Evolutionary conservation across 2,888 invertebrate species (phyloP), one percentile per base, ranked within the genome.

Genomic region (Zygothrica quintamaculata): DNA sequence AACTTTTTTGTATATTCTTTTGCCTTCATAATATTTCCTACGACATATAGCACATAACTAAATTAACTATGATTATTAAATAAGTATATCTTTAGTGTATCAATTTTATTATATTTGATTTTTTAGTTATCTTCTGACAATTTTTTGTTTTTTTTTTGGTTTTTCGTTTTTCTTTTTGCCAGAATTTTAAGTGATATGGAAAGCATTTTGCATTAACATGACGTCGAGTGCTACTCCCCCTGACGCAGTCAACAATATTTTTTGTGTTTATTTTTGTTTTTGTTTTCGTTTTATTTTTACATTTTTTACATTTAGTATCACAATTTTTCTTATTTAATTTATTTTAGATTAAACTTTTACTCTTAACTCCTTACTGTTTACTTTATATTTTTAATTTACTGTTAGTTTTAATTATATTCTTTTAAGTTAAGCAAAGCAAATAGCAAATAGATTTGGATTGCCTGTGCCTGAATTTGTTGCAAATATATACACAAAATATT

Each of bases 301-400:
- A n/a, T n/a, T n/a, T n/a, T n/a, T 86, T 67, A 84, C 76, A 85
- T 75, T 80, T 84, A 84, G 80, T 84, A 84, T 84, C 84, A 84
- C 84, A 84, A 87, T 86, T 85, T 84, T 67, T 87, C 65, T 74
- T 66, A 33, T 51, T 26, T 64, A 61, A 39, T 59, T 43, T 40
- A 53, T 65, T 61, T 47, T 61, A n/a, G n/a, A n/a, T n/a, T n/a
- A n/a, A n/a, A n/a, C n/a, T n/a, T n/a, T n/a, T n/a, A n/a, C n/a
- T n/a, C n/a, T n/a, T n/a, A n/a, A n/a, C n/a, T n/a, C n/a, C n/a
- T n/a, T n/a, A n/a, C n/a, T n/a, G 51, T 51, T 50, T 59, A 42
- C 47, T 53, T 48, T 69, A 53, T 39, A 5, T 22, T 22, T 22
- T 22, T 22, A 22, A 22, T 22, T 53, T 29, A 47, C 51, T 51